Evolutionary conservation across 2,113 vertebrate genomes (phyloP).

Genomic region (Eolophus roseicapilla): DNA sequence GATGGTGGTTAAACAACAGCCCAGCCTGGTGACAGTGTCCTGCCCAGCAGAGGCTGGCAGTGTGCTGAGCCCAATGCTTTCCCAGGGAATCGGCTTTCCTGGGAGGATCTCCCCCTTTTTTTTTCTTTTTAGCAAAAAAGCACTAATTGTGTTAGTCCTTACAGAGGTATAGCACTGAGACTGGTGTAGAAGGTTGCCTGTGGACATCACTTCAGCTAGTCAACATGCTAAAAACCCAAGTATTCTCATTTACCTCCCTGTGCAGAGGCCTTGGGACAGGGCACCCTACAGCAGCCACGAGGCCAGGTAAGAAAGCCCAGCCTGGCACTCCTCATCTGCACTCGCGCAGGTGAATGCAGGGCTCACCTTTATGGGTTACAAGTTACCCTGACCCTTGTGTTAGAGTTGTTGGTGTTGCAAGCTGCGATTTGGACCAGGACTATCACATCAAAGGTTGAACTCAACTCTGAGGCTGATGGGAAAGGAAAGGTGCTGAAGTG

Average conservation of each 20-base stretch:
- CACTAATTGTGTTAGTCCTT: not conserved
- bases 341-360: not conserved
- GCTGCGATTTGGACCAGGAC: not conserved
- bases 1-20: not conserved
- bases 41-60: not conserved
- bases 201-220: not conserved
- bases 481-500: not conserved
- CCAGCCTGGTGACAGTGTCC: not conserved
- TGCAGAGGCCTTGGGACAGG: not conserved
- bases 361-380: fast-evolving
- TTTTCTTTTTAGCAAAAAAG: not conserved
- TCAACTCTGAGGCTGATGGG: fast-evolving
- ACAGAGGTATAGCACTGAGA: not conserved
- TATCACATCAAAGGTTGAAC: not conserved
- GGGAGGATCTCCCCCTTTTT: too few relatives aligned
- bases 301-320: not conserved
- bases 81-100: not conserved
- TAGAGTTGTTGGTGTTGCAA: not conserved
- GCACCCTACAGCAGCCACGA: not conserved
- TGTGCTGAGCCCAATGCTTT: fast-evolving
- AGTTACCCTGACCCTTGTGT: fast-evolving
- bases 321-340: fast-evolving
- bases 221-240: not conserved
- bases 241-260: not conserved
- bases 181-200: not conserved